Evolutionary conservation across 2,113 vertebrate species (phyloP).

Genomic region (Megalops atlanticus): DNA sequence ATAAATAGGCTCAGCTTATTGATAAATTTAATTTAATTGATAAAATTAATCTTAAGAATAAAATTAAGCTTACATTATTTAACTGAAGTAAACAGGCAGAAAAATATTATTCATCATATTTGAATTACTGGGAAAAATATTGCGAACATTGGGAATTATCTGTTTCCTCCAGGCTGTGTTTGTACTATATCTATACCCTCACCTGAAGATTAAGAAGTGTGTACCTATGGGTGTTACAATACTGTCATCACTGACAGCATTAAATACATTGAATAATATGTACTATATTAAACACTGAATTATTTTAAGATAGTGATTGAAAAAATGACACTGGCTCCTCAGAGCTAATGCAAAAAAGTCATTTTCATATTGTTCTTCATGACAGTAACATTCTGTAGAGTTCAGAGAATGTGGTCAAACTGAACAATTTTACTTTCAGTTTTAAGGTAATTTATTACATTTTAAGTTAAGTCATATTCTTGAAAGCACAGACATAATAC

Average conservation of each 20-base stretch:
- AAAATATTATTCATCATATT: not conserved
- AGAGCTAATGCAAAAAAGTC: not conserved
- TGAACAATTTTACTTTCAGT: too few species aligned
- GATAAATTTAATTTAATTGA: too few species aligned
- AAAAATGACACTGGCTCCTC: not conserved
- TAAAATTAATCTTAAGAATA: not conserved
- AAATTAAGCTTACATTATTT: too few species aligned
- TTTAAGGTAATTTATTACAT: too few species aligned
- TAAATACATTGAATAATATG: not conserved
- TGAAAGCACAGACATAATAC: not conserved
- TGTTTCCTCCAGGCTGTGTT: not conserved
- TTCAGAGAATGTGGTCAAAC: too few species aligned
- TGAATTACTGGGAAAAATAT: too few species aligned
- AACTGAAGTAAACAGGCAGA: too few species aligned
- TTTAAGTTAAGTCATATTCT: not conserved
- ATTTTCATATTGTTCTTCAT: not conserved
- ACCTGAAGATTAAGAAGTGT: not conserved
- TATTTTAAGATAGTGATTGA: not conserved
- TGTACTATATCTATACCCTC: too few species aligned
- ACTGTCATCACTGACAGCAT: not conserved
- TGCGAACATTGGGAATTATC: too few species aligned
- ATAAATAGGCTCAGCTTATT: not conserved
- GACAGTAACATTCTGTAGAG: too few species aligned
- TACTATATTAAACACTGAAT: not conserved
- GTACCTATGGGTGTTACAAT: not conserved